These are phyloP conservation scores for Tauraco erythrolophus DNA, from an alignment of 2,113 vertebrate species.

Conservation along the genomic window DNA sequence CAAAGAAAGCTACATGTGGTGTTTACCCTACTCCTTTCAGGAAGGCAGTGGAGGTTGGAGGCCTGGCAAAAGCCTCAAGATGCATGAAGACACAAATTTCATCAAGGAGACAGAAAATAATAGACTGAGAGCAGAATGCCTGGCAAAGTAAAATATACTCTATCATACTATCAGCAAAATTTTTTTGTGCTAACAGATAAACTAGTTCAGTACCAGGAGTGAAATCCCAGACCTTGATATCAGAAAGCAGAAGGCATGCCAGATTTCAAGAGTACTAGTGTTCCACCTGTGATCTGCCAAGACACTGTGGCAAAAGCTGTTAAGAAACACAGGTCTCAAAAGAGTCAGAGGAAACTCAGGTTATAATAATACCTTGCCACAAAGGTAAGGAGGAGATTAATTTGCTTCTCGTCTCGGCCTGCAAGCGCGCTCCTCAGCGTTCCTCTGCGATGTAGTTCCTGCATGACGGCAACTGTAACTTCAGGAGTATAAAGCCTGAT, in stretches of 20 bases:
- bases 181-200: neutral
- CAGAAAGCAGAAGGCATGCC: neutral
- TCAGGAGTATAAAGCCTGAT: slow-evolving; percentile 83
- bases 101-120: neutral
- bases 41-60: neutral
- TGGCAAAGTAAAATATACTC: neutral
- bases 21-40: neutral
- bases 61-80: neutral
- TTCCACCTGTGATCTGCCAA: fast-evolving
- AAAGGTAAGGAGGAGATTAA: slow-evolving; percentile 87
- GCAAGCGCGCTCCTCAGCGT: slow-evolving; percentile 94
- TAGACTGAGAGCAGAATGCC: neutral
- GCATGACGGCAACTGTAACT: slow-evolving; percentile 90
- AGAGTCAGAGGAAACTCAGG: neutral
- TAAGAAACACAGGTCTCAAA: neutral
- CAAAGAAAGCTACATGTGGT: neutral
- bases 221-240: neutral
- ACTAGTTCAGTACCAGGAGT: neutral
- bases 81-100: neutral
- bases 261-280: neutral
- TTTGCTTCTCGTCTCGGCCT: slow-evolving; percentile 89
- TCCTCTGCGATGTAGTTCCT: slow-evolving; percentile 92
- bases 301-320: neutral
- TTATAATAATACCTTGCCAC: slow-evolving; percentile 84
- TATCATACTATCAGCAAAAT: neutral